Base-by-base conservation (phyloP, 2,113 vertebrate genomes). In the Macroglossus sobrinus region DNA sequence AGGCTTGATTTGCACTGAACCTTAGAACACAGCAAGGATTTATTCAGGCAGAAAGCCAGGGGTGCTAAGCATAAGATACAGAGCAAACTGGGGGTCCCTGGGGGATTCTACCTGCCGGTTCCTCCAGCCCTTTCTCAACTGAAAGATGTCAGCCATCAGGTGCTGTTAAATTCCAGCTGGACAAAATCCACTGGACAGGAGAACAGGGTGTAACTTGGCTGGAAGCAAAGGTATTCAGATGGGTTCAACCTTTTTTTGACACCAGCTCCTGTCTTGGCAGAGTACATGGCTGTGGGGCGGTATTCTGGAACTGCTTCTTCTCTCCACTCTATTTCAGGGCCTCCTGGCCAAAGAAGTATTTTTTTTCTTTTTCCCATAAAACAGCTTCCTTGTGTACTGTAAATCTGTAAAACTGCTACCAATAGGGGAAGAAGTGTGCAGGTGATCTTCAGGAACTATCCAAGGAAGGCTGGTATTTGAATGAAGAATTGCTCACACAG, bases 101-200 rank as follows among this genome's bases (percentile, higher is more conserved):
- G 50, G 80, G 84, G 68, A 18, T 53, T 47, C 63, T 22, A 21
- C 50, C 78, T 94, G 68, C 64, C 7, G 82, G 76, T 43, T 91
- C 91, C 14, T 33, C 72, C 47, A 63, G 78, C 72, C 85, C 47
- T 69, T 85, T 76, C 66, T 38, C 84, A 26, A 94, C 84, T 3
- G 24, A 84, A 95, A 93, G 94, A 94, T 94, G 95, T 81, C 94
- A 95, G 72, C 80, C 43, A 57, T 95, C 96, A 89, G 72, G 38
- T 47, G 55, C 64, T 95, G 68, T 97, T 96, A 91, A 90, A 69
- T 43, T 81, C 85, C n/a, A 69, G 61, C 63, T 64, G 89, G 43
- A 71, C 55, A 89, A 90, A 96, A 63, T 68, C 61, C 3, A 0
- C 61, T 64, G 96, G 93, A 96, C 30, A 57, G 89, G 93, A 53